Evolutionary conservation across 92 coral and sea anemone genomes (phyloP), one percentile per base, ranked within the genome.

Genomic region (Meandrina meandrites): DNA sequence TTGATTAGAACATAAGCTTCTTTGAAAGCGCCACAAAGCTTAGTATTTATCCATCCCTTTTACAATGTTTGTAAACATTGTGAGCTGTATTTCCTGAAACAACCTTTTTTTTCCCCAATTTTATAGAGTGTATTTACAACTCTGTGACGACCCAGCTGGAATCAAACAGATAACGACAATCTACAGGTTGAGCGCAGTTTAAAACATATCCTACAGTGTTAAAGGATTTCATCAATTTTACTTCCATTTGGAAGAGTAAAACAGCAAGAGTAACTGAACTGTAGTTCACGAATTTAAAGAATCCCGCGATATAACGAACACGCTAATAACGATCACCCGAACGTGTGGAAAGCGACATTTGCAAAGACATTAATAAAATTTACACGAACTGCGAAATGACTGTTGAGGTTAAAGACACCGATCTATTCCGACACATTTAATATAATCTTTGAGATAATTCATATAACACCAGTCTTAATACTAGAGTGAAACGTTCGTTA

Each of bases 41-140:
- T 45, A 45, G 8, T 4, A 4, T 48, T 48, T 48, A 48, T 48
- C 53, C 68, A 4, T 24, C 0, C 15, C 10, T 22, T 27, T 11
- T 10, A 27, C 34, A 66, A 30, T 66, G 32, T 10, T 28, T 66
- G 71, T 66, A 14, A 30, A 28, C 34, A 27, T 28, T 28, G 35
- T 28, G 35, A 54, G 35, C 71, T 66, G 34, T n/a, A 28, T 27
- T 66, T 27, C 9, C 27, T 28, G 71, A 9, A 28, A 12, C 8
- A 64, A n/a, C 32, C 35, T 28, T 66, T 27, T 4, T 14, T 24
- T 48, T 28, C 4, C 48, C 50, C 9, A 0, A 11, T 50, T 50
- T 76, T 45, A 45, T 34, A 77, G 81, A 77, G 62, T 28, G 81
- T 47, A 21, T 77, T 51, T 48, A 13, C 80, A 48, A 48, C 80